Base-by-base conservation (phyloP, 2,888 invertebrate genomes). In the Sisyra nigra region DNA sequence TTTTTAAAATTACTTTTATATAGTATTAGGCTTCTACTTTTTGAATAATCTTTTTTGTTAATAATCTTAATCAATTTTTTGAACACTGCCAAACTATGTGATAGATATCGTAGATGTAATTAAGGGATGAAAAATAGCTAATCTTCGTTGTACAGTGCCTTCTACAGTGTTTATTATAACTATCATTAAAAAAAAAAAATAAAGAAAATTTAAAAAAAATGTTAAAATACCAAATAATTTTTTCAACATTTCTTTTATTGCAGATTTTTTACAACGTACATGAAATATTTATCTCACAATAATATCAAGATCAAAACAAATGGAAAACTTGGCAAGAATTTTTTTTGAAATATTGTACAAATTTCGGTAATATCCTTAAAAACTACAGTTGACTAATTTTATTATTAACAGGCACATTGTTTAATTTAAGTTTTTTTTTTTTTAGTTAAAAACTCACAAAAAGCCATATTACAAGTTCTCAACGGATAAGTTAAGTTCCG, bases 61-160 rank as follows among this genome's bases (percentile, higher is more conserved):
- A 33, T n/a, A 6, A 13, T 33, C 33, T 6, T 33, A 13, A 33
- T 13, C 11, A 6, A 13, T 6, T 13, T 13, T 33, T 33, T 33
- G 14, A 33, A 33, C 33, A 33, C 33, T 33, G 33, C 33, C 33
- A 33, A 33, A 33, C 14, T 33, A 13, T 33, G 33, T 33, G 33
- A 33, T 33, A 33, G 33, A 13, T 33, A 33, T 9, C 14, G 11
- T n/a, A 13, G 14, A 13, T 14, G 33, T 33, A 33, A 14, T 33
- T 33, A 33, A 13, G 33, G 33, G 14, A 33, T 33, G 33, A 33
- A 13, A 33, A 33, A 13, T 13, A 33, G 33, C 33, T 33, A n/a
- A 33, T n/a, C 33, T 13, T 33, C 33, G 33, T 33, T 33, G 33
- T 33, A 33, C 33, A 33, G 33, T 33, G 33, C 33, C 33, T 33